A percentile compares a stretch with the other conserved stretches of the same genome.
phyloP scores from a whole-genome alignment of 2,113 vertebrate genomes.

The Calcarius ornatus region DNA sequence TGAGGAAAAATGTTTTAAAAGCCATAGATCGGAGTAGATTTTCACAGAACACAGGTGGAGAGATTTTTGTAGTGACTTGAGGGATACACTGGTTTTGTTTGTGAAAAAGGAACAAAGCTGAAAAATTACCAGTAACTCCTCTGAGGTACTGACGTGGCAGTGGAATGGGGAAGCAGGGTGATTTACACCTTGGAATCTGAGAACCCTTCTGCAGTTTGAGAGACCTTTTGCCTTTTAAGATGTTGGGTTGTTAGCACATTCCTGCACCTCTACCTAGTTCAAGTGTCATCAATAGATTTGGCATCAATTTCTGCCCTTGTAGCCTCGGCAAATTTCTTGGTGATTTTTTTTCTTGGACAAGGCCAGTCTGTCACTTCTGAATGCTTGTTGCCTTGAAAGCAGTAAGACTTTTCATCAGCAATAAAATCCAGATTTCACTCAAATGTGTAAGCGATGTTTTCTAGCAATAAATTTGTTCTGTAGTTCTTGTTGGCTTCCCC shows the following conservation, averaged over 20 bases:
- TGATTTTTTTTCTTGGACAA: neutral
- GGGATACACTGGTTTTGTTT: neutral
- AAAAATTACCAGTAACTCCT: neutral
- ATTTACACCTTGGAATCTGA: neutral
- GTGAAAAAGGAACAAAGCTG: neutral
- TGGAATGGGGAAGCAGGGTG: neutral
- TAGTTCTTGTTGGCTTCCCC: neutral
- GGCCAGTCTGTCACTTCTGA: neutral
- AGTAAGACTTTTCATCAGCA: neutral
- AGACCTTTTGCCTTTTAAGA: neutral
- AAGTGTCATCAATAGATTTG: neutral
- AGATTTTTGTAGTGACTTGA: neutral
- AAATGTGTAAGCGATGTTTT: neutral
- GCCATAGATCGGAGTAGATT: neutral
- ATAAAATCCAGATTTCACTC: neutral
- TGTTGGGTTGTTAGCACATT: rapidly evolving
- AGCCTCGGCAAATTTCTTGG: neutral
- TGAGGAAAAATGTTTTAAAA: neutral
- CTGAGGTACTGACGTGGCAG: rapidly evolving
- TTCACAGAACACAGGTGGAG: neutral
- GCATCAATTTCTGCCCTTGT: neutral
- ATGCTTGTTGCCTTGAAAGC: neutral
- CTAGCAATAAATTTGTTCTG: neutral
- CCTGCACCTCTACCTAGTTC: neutral
- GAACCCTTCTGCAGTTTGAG: neutral